A percentile compares a stretch with the other conserved stretches of the same genome.
phyloP scores from a whole-genome alignment of 2,113 vertebrate species.

The Dromiciops gliroides region DNA sequence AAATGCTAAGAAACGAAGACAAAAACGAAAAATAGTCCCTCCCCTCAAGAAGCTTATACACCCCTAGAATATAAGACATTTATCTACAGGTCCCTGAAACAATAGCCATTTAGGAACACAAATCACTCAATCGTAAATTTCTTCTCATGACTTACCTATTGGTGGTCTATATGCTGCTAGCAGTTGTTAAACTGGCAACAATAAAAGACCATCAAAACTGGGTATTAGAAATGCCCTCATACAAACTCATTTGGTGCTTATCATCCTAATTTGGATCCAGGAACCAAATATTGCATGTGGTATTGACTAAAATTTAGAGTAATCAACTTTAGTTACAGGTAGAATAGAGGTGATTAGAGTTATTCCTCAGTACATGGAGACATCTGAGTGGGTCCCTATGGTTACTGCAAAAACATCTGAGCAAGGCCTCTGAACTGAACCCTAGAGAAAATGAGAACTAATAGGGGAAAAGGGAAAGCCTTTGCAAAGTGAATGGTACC shows the following conservation, averaged over 20 bases:
- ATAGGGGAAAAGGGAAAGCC: neutral
- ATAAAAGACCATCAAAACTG: too few species aligned
- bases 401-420: conserved; percentile 18
- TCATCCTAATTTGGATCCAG: neutral
- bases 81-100: too few species aligned
- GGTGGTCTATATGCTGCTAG: too few species aligned
- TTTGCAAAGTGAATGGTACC: neutral
- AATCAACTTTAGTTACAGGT: neutral
- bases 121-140: too few species aligned
- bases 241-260: neutral
- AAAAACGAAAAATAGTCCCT: too few species aligned
- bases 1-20: too few species aligned
- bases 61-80: too few species aligned
- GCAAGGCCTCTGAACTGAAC: conserved; percentile 23
- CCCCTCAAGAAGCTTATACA: too few species aligned
- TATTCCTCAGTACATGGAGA: neutral
- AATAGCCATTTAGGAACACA: too few species aligned
- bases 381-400: neutral
- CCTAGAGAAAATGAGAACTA: conserved; percentile 19
- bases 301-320: neutral
- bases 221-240: too few species aligned
- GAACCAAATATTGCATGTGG: neutral
- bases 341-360: neutral
- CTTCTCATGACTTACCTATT: too few species aligned
- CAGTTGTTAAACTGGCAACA: too few species aligned